Conservation (phyloP, 2,888 invertebrate genomes). For the Pegoplata infirma region DNA sequence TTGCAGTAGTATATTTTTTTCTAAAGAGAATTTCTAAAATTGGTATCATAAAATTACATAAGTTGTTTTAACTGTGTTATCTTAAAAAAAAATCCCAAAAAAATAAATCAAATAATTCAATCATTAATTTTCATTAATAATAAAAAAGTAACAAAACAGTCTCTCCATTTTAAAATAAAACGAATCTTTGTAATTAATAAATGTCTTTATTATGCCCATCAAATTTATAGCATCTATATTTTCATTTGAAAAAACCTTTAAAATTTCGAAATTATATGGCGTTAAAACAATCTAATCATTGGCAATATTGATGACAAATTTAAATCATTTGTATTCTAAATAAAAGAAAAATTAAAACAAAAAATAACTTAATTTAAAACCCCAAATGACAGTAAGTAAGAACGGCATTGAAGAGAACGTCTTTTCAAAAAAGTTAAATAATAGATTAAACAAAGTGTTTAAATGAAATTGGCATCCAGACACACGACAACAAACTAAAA, state of each 20-base stretch:
- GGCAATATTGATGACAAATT: constrained; percentile 49
- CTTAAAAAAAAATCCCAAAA: no score
- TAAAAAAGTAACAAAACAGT: not conserved
- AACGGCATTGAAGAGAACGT: no score
- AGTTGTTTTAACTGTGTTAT: no score
- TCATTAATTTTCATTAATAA: constrained; percentile 32
- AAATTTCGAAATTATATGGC: constrained; percentile 59
- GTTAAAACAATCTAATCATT: constrained; percentile 33
- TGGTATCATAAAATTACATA: no score
- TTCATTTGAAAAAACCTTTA: not conserved
- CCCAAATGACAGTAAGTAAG: no score
- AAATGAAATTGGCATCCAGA: not conserved
- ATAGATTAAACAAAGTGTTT: not conserved
- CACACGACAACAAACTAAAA: not conserved
- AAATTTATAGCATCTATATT: not conserved
- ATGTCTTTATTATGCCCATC: not conserved
- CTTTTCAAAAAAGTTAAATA: not conserved
- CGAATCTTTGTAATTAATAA: constrained; percentile 8
- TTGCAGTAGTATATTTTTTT: no score
- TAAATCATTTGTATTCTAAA: constrained; percentile 11
- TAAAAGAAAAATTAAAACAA: not conserved
- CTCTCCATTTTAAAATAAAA: not conserved
- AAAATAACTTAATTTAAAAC: not conserved
- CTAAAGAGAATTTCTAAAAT: no score
- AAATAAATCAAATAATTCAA: constrained; percentile 17